Evolutionary conservation across 2,113 vertebrate species (phyloP).

Genomic region (Triplophysa rosa): DNA sequence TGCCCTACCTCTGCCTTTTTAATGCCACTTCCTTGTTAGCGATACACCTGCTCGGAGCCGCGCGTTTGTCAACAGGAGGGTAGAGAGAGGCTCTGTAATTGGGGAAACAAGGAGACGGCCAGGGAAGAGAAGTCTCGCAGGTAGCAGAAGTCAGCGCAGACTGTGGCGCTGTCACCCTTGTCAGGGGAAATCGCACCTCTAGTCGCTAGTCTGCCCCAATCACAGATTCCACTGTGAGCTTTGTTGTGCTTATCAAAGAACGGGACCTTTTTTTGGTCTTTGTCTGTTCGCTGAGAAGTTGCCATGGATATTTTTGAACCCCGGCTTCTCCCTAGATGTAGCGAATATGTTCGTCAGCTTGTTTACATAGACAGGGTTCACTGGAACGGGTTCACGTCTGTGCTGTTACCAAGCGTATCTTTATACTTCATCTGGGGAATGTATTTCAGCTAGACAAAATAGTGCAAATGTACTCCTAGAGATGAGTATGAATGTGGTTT

Average conservation of each 20-base stretch:
- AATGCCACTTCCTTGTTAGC: conserved; percentile 71
- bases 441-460: conserved; percentile 19
- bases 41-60: conserved; percentile 57
- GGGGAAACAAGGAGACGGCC: conserved; percentile 64
- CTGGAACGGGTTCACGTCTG: conserved; percentile 9
- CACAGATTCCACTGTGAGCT: conserved; percentile 49
- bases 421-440: conserved; percentile 30
- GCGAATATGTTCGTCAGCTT: conserved; percentile 27
- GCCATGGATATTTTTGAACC: conserved; percentile 45
- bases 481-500: conserved; percentile 31
- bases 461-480: conserved; percentile 35
- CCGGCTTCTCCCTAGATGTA: conserved; percentile 35
- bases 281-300: conserved; percentile 45
- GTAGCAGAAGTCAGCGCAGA: conserved; percentile 47
- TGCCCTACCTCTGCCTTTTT: conserved; percentile 55
- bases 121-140: conserved; percentile 47
- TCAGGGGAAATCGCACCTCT: conserved; percentile 54
- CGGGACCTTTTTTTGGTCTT: conserved; percentile 40
- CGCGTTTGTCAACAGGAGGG: conserved; percentile 67
- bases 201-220: conserved; percentile 49
- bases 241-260: conserved; percentile 50
- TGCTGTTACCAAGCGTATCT: conserved; percentile 30
- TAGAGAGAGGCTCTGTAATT: conserved; percentile 70
- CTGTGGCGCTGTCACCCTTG: conserved; percentile 52
- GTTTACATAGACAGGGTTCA: conserved; percentile 35